phyloP scores from a whole-genome alignment of 2,797 vertebrate genomes.

The Sebastes goodei region DNA sequence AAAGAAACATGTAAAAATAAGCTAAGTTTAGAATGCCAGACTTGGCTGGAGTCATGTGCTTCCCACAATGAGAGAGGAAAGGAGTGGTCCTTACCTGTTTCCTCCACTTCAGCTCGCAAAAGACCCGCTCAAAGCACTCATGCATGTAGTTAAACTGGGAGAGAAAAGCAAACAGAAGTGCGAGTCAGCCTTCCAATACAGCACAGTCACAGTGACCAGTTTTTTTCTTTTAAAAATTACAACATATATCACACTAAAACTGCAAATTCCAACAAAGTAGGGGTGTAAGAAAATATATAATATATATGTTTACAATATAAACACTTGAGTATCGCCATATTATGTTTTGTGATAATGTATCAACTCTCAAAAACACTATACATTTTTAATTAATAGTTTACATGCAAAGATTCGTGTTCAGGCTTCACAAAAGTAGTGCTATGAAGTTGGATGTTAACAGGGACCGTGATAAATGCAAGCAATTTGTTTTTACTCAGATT shows the following conservation, averaged over 20 bases:
- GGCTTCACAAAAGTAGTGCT: too few relatives aligned
- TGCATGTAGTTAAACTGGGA: slow-evolving; percentile 98
- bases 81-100: slow-evolving; percentile 91
- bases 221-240: neutral
- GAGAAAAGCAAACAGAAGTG: slow-evolving; percentile 1
- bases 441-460: too few relatives aligned
- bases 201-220: neutral
- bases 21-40: slow-evolving; percentile 48
- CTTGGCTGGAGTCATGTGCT: slow-evolving; percentile 45
- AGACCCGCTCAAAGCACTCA: slow-evolving; percentile 96
- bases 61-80: slow-evolving; percentile 69
- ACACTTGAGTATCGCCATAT: too few relatives aligned
- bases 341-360: too few relatives aligned
- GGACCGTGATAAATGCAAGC: too few relatives aligned
- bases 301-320: too few relatives aligned
- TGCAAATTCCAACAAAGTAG: neutral
- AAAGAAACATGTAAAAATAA: slow-evolving; percentile 1
- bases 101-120: slow-evolving; percentile 98
- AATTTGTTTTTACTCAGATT: too few relatives aligned
- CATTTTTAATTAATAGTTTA: too few relatives aligned
- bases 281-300: too few relatives aligned
- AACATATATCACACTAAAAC: neutral
- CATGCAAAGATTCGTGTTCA: too few relatives aligned
- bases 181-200: neutral
- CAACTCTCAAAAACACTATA: too few relatives aligned